Conservation (phyloP, 2,797 vertebrate species). For the Aselliscus stoliczkanus region DNA sequence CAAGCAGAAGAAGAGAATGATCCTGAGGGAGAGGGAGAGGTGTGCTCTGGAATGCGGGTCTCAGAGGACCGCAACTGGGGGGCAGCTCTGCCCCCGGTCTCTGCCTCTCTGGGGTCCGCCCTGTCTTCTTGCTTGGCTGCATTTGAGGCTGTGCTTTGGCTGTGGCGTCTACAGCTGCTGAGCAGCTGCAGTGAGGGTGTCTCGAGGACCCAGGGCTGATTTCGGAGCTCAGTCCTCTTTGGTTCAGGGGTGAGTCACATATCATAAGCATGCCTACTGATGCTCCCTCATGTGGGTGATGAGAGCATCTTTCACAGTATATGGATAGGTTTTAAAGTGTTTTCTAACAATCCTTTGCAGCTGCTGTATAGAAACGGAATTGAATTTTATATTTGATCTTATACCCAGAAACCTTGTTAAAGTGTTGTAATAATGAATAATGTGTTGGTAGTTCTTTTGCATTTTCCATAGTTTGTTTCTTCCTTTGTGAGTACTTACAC, state of each 20-base stretch:
- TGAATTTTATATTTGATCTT: slow-evolving; percentile 1
- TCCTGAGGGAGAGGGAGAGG: not conserved
- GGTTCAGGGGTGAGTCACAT: not conserved
- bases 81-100: not conserved
- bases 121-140: not conserved
- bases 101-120: not conserved
- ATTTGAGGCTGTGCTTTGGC: not conserved
- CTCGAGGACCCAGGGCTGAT: not conserved
- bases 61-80: not conserved
- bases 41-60: not conserved
- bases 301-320: not conserved
- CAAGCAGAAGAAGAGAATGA: not conserved
- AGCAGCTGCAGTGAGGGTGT: not conserved
- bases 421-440: not conserved
- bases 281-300: not conserved
- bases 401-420: not conserved
- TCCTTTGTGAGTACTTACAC: not conserved
- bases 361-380: not conserved
- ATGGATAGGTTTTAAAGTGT: not conserved
- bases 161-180: not conserved
- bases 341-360: not conserved
- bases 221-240: not conserved
- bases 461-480: not conserved
- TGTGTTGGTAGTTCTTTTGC: not conserved
- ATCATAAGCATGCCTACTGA: not conserved